Percentiles rank a stretch among this genome's conserved stretches.
Evolutionary conservation across 1,140 invertebrate species (phyloP).

Genomic region (Gyrodactylus bullatarudis): DNA sequence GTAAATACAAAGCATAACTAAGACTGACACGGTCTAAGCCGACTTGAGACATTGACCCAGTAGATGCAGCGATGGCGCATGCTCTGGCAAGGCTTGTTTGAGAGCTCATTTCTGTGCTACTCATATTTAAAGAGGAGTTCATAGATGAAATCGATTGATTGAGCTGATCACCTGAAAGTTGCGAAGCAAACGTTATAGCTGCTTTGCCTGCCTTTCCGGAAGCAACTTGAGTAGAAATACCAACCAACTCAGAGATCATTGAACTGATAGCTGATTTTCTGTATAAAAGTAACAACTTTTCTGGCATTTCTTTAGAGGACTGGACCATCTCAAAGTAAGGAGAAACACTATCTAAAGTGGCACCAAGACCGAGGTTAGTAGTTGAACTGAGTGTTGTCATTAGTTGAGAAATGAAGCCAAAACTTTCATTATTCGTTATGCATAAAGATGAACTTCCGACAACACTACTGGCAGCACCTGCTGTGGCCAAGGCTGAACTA

Average conservation of each 20-base stretch:
- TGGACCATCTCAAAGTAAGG: not conserved
- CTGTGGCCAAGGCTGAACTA: not conserved
- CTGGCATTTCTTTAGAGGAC: not conserved
- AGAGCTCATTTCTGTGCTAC: not conserved
- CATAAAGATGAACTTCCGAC: not conserved
- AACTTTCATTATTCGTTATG: not conserved
- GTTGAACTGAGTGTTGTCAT: not conserved
- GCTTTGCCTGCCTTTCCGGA: not conserved
- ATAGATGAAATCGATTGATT: not conserved
- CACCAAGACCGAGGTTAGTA: not conserved
- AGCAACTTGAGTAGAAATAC: not conserved
- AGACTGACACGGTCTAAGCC: not conserved
- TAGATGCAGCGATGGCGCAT: not conserved
- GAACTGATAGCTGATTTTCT: not conserved
- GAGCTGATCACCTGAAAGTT: not conserved
- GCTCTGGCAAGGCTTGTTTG: not conserved
- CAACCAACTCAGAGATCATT: not conserved
- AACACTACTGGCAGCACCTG: not conserved
- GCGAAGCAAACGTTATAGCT: too few species aligned
- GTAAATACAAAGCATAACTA: not conserved
- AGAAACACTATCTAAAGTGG: not conserved
- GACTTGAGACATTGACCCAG: not conserved
- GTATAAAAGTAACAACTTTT: not conserved
- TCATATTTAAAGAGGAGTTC: not conserved
- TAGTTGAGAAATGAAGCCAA: not conserved